Base-by-base conservation (phyloP, 2,888 invertebrate species). In the Boloria selene region DNA sequence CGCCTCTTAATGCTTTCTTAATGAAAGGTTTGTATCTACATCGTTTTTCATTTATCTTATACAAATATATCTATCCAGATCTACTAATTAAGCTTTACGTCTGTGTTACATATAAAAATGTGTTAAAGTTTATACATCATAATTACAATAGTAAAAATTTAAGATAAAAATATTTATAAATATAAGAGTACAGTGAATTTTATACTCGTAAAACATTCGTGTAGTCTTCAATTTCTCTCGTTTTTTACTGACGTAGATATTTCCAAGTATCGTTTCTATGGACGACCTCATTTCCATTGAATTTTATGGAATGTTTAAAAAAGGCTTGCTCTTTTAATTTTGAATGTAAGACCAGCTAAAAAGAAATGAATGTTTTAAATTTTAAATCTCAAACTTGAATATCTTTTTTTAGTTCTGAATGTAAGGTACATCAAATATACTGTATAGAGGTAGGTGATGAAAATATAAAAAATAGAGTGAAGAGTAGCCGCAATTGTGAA, bases 1-100 rank as follows among this genome's bases (percentile, higher is more conserved):
- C 68, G 67, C 67, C 66, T 70, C 49, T 60, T 73, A 76, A 77
- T 76, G 78, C 61, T 68, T 74, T 75, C 74, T 75, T 77, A 74
- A 77, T 77, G 73, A 68, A 58, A 66, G 65, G 44, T 49, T 17
- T 60, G 55, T 68, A 59, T 62, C 38, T 60, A 45, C 54, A 59
- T 68, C 38, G 53, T 54, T 53, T 58, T 62, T 68, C 58, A 62
- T 68, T 62, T 65, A 49, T 42, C 18, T 16, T 5, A 45, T 31
- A 22, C 31, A 17, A 58, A 64, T 13, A 47, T 31, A 13, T 52
- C 22, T 38, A 26, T 47, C 26, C 17, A 45, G 38, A 42, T 17
- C 18, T 58, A 3, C 16, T 31, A 4, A 58, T 45, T 42, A 17
- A 44, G 17, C 14, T 31, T 64, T 13, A 14, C n/a, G 10, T 5